A percentile compares a stretch with the other conserved stretches of the same genome.
Evolutionary conservation across 2,797 vertebrate genomes (phyloP).

Genomic region (Pangasius sanitwongsei): DNA sequence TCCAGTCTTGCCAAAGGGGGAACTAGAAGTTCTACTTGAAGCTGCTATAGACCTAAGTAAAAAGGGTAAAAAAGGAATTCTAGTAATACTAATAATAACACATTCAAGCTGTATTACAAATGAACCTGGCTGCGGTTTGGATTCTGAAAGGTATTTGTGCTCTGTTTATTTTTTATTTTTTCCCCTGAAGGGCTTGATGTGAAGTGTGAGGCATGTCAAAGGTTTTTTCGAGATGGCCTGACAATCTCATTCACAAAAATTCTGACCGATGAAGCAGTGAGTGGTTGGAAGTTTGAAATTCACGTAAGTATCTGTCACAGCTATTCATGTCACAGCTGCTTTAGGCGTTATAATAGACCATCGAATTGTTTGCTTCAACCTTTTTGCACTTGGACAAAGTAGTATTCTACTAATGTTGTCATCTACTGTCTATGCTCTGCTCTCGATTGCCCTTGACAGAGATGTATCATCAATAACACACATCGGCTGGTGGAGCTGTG

Average conservation of each 20-base stretch:
- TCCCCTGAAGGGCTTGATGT: conserved; percentile 89
- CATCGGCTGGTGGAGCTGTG: conserved; percentile 97
- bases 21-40: conserved; percentile 99
- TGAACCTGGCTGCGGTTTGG: not conserved
- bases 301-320: conserved; percentile 80
- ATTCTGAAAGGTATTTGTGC: not conserved
- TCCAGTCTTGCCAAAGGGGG: conserved; percentile 99
- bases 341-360: not conserved
- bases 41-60: conserved; percentile 99
- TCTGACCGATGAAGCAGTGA: conserved; percentile 98
- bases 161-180: conserved; percentile 1
- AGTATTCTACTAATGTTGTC: not conserved
- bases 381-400: not conserved
- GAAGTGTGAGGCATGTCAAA: conserved; percentile 97
- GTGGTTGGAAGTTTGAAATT: conserved; percentile 99
- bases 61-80: conserved; percentile 82
- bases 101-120: not conserved
- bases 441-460: conserved; percentile 71
- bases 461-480: conserved; percentile 99
- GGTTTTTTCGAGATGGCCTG: conserved; percentile 96
- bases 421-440: not conserved
- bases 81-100: not conserved
- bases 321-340: not conserved
- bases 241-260: conserved; percentile 99
- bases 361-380: not conserved